Conservation (phyloP, 2,797 vertebrate species). For the Enteromius mattozi region DNA sequence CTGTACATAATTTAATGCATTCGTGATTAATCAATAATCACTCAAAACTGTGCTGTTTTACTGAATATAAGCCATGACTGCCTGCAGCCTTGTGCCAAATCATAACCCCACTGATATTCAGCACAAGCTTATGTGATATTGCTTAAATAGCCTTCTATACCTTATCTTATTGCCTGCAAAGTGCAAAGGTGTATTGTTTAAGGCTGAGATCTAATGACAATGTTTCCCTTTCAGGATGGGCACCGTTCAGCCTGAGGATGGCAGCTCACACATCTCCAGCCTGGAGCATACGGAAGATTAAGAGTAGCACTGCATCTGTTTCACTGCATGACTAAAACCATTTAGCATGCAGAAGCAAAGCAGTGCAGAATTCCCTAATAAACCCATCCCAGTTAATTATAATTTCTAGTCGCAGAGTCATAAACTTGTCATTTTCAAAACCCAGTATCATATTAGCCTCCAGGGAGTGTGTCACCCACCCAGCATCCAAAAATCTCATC, state of each 20-base stretch:
- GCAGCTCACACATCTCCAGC: slow-evolving; percentile 19
- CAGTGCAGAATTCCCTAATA: slow-evolving; percentile 21
- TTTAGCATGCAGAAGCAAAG: slow-evolving; percentile 19
- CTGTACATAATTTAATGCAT: background rate
- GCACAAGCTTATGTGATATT: background rate
- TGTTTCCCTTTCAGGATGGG: slow-evolving; percentile 44
- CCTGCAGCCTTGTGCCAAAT: background rate
- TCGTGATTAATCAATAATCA: background rate
- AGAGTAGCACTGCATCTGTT: slow-evolving; percentile 31
- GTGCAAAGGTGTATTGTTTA: slow-evolving; percentile 24
- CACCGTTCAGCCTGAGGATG: slow-evolving; percentile 33
- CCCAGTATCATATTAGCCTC: slow-evolving; percentile 14
- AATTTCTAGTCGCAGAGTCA: background rate
- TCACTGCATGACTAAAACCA: slow-evolving; percentile 29
- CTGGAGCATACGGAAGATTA: slow-evolving; percentile 8
- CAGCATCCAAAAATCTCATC: slow-evolving; percentile 28
- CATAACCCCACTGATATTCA: background rate
- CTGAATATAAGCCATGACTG: background rate
- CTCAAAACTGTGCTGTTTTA: background rate
- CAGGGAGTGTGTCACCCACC: background rate
- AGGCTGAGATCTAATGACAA: slow-evolving; percentile 48
- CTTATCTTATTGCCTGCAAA: background rate
- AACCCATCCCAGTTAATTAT: slow-evolving; percentile 25
- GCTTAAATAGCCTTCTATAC: background rate
- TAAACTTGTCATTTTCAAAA: slow-evolving; percentile 6